Evolutionary conservation across 2,888 invertebrate species (phyloP).

Genomic region (Luperina testacea): DNA sequence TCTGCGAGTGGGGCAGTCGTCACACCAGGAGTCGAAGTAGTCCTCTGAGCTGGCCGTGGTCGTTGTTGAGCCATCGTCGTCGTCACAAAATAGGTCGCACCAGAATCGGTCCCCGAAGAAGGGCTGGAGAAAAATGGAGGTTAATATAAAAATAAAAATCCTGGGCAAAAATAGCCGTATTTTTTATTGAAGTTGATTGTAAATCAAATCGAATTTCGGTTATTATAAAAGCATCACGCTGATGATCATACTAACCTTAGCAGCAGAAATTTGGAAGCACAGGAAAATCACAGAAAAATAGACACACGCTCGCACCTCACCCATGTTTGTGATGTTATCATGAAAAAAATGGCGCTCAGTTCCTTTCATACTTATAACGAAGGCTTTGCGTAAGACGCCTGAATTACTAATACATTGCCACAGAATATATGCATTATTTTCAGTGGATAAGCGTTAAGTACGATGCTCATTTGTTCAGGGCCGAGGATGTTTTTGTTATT

Average conservation of each 20-base stretch:
- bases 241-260: slow-evolving; percentile 75
- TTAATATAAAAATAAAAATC: not conserved
- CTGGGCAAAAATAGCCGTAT: too few species aligned
- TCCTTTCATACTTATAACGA: slow-evolving; percentile 84
- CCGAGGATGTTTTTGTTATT: slow-evolving; percentile 34
- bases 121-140: slow-evolving; percentile 72
- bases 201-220: not conserved
- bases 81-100: slow-evolving; percentile 79
- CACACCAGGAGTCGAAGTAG: slow-evolving; percentile 42
- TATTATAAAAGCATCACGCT: not conserved
- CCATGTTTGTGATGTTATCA: slow-evolving; percentile 82
- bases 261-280: slow-evolving; percentile 73
- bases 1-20: slow-evolving; percentile 31
- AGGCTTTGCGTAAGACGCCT: slow-evolving; percentile 82
- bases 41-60: slow-evolving; percentile 60
- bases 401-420: slow-evolving; percentile 78
- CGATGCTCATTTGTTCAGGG: slow-evolving; percentile 41
- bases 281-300: slow-evolving; percentile 76
- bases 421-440: slow-evolving; percentile 72
- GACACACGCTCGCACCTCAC: slow-evolving; percentile 76
- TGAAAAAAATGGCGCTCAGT: slow-evolving; percentile 77
- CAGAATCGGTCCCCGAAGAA: slow-evolving; percentile 69
- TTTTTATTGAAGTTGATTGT: not conserved
- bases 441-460: slow-evolving; percentile 57
- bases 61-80: slow-evolving; percentile 60